Evolutionary conservation across 2,888 invertebrate species (phyloP).

Genomic region (Drosophila atripex): DNA sequence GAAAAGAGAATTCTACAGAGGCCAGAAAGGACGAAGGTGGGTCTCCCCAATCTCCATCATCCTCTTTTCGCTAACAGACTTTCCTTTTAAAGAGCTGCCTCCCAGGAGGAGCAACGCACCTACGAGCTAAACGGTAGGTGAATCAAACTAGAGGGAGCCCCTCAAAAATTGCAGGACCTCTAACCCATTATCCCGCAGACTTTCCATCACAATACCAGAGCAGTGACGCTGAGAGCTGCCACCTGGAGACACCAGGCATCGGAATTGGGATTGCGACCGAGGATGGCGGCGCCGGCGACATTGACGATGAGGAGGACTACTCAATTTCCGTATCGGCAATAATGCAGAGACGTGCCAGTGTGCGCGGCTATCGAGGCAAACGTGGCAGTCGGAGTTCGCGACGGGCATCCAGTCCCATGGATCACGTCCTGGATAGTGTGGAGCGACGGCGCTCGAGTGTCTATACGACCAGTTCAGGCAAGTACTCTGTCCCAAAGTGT

Average conservation of each 20-base stretch:
- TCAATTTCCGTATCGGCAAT: conserved; percentile 94
- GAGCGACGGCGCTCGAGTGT: conserved; percentile 88
- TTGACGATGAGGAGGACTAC: conserved; percentile 91
- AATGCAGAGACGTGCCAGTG: conserved; percentile 90
- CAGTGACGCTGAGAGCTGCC: conserved; percentile 59
- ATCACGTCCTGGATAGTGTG: conserved; percentile 82
- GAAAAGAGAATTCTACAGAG: conserved; percentile 62
- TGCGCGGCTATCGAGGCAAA: conserved; percentile 87
- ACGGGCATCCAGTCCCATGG: conserved; percentile 86
- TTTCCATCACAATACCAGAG: conserved; percentile 57
- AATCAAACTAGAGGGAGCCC: neutral
- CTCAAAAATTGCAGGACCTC: neutral
- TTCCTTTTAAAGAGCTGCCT: conserved; percentile 56
- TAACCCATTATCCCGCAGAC: conserved; percentile 35
- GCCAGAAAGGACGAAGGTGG: conserved; percentile 72
- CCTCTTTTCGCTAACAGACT: neutral
- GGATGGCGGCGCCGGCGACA: conserved; percentile 56
- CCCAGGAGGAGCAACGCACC: conserved; percentile 67
- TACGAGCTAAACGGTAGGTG: conserved; percentile 64
- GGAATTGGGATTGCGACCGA: conserved; percentile 38
- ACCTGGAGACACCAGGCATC: conserved; percentile 36
- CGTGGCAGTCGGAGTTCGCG: conserved; percentile 85
- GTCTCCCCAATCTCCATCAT: conserved; percentile 3
- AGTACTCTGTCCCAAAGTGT: conserved; percentile 86
- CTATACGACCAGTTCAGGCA: conserved; percentile 93